Base-by-base conservation (phyloP, 2,797 vertebrate species). In the Cirrhinus molitorella region DNA sequence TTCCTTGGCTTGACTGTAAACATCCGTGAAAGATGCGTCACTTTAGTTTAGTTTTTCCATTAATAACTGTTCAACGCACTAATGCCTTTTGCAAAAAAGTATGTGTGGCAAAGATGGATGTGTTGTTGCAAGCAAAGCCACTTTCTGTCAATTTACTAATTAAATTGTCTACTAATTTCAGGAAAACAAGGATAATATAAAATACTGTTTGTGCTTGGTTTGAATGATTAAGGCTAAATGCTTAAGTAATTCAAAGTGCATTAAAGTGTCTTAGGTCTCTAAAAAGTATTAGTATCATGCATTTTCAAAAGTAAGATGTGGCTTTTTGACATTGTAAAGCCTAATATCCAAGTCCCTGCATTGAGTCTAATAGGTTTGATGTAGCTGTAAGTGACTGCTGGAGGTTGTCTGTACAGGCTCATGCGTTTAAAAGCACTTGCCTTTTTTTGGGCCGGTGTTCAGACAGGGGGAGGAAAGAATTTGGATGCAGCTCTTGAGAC, bases 371-470 rank as follows among this genome's bases (percentile, higher is more conserved):
- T n/a, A 12, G 23, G 63, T 70, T 79, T 79, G 43, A 63, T 75
- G 65, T 78, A 28, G 28, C 28, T 25, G 37, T 23, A 37, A 61
- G 66, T 53, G 47, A 71, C 28, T 25, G 43, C 72, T 16, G 79
- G 49, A 66, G 34, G 57, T 57, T 43, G 57, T 78, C 72, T 63
- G 76, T 86, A 55, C 75, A 90, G 90, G 86, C 87, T 89, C 85
- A 17, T 83, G 80, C 88, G 83, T 86, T 87, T 91, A 87, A 88
- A 90, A 92, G 89, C 16, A 45, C 71, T 92, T 92, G 91, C 88
- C 90, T 93, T 92, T 92, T 91, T 94, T 93, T 91, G 91, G 93
- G 87, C 90, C 59, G 87, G 89, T 91, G 90, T 92, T 87, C 87
- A 89, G 86, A 87, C 85, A 77, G 87, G 89, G 86, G 81, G 85